These are phyloP conservation scores for Melinopterus prodromus DNA, from an alignment of 2,888 invertebrate genomes.

Conservation along the genomic window DNA sequence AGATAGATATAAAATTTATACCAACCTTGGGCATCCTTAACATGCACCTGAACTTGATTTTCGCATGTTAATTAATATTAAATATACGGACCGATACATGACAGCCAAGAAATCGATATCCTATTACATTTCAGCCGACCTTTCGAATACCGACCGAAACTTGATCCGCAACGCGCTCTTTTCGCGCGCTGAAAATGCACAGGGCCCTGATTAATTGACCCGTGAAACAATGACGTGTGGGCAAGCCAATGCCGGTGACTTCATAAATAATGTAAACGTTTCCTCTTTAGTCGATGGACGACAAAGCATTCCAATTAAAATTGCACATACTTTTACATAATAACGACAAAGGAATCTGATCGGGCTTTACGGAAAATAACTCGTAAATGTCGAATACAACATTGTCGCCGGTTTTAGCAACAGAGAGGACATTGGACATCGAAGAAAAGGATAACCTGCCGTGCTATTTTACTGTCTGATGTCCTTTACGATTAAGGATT, in stretches of 20 bases:
- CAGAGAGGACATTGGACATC: neutral
- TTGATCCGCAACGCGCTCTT: neutral
- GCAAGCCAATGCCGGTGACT: neutral
- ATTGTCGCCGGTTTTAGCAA: neutral
- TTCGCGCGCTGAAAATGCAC: neutral
- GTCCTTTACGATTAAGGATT: neutral
- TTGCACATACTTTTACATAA: neutral
- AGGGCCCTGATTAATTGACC: neutral
- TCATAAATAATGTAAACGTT: neutral
- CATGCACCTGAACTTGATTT: slow-evolving; percentile 4
- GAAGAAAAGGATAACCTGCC: neutral
- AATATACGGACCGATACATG: neutral
- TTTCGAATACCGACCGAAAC: neutral
- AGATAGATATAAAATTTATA: neutral
- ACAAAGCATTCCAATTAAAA: slow-evolving; percentile 4
- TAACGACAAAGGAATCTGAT: neutral
- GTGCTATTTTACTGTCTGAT: neutral
- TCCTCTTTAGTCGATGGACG: neutral
- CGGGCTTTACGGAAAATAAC: neutral
- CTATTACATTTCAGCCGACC: neutral
- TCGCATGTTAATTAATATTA: slow-evolving; percentile 4
- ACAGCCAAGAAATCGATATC: neutral
- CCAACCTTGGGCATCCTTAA: neutral
- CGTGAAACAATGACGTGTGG: neutral
- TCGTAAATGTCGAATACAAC: neutral